Base-by-base conservation (phyloP, 2,888 invertebrate genomes). In the Isotomurus palustris region DNA sequence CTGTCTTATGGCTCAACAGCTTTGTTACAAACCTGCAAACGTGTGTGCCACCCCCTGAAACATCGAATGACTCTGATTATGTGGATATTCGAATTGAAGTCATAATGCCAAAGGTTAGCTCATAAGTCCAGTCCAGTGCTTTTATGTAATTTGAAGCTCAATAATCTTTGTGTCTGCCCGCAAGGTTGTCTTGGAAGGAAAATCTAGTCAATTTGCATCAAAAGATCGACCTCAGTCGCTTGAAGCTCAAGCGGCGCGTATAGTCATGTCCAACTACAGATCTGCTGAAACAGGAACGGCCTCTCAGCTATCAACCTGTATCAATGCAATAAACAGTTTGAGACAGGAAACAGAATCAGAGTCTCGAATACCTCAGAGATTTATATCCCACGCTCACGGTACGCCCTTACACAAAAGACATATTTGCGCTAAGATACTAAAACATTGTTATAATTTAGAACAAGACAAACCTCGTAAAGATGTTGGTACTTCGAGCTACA, bases 91-190 rank as follows among this genome's bases (percentile, higher is more conserved):
- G 90, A 74, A 79, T 93, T 59, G 94, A 96, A 79, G 87, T 92
- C 44, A 88, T 97, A 71, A 88, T 95, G 85, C 94, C 95, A 24
- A 86, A 89, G 79, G 91, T 91, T n/a, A n/a, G n/a, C n/a, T n/a
- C n/a, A n/a, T n/a, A 47, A n/a, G 25, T 19, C 25, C 56, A 60
- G n/a, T 35, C 24, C 10, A 45, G 17, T 12, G 24, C 22, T n/a
- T 48, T 6, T 22, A 50, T 50, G 5, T 35, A 14, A 14, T 22
- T 29, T 19, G 36, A 12, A 40, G n/a, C 28, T 6, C n/a, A 32
- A 49, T 36, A 14, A 8, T 53, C 4, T 45, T 40, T 40, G 17
- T 32, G 40, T n/a, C 19, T 40, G 10, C n/a, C 19, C 17, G 19
- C 19, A 74, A 90, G 89, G 73, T 90, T 65, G 82, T 88, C 36